Evolutionary conservation across 2,888 invertebrate genomes (phyloP).

Genomic region (Troglohyphantes excavatus): DNA sequence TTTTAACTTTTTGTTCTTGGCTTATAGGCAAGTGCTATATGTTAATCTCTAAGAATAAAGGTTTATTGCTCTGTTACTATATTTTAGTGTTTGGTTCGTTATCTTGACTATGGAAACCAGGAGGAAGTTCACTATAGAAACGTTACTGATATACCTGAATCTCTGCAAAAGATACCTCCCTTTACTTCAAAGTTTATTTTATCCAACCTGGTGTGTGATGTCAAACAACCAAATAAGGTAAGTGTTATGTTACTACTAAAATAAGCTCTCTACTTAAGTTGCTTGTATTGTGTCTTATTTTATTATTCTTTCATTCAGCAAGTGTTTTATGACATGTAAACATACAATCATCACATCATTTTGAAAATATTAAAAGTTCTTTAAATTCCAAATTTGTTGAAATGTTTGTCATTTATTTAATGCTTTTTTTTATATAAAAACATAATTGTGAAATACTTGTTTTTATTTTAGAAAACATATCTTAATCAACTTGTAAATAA

Average conservation of each 20-base stretch:
- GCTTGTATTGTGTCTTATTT: no score
- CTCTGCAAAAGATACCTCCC: conserved; percentile 45
- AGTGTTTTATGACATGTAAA: no score
- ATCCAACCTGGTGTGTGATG: conserved; percentile 40
- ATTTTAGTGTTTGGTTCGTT: conserved; percentile 56
- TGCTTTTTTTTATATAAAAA: neutral
- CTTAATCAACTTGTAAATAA: conserved; percentile 57
- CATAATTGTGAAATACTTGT: no score
- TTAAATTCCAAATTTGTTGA: no score
- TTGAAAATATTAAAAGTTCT: no score
- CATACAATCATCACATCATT: no score
- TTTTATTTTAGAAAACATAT: conserved; percentile 39
- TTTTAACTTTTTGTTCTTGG: no score
- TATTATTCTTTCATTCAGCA: no score
- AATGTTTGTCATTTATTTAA: neutral
- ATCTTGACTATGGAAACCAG: conserved; percentile 67
- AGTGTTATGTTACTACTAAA: no score
- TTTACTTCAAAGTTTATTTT: conserved; percentile 58
- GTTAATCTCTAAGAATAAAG: no score
- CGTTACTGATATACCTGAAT: conserved; percentile 55
- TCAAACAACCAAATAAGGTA: conserved; percentile 6
- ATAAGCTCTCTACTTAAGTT: no score
- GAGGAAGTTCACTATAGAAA: conserved; percentile 48
- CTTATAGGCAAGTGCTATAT: no score
- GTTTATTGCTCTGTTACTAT: neutral